phyloP scores from a whole-genome alignment of 2,888 invertebrate species.

The Aelia acuminata region DNA sequence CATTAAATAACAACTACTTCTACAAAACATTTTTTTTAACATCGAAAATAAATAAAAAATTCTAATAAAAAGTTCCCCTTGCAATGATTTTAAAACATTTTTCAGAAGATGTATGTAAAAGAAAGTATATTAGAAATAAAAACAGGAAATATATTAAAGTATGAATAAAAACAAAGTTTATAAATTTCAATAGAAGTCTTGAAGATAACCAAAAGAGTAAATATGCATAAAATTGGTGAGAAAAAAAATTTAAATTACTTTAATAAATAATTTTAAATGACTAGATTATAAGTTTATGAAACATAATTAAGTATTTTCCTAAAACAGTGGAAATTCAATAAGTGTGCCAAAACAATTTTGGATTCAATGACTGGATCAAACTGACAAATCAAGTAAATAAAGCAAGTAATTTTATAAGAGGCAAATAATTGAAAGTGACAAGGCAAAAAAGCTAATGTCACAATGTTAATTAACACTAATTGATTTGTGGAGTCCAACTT shows the following conservation, averaged over 20 bases:
- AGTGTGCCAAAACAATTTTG: neutral
- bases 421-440: neutral
- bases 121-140: neutral
- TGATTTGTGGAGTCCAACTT: neutral
- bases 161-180: neutral
- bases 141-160: neutral
- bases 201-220: neutral
- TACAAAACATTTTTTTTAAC: neutral
- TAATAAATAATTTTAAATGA: neutral
- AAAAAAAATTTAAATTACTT: neutral
- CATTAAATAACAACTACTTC: neutral
- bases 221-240: neutral
- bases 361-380: neutral
- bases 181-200: neutral
- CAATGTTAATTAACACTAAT: neutral
- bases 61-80: neutral
- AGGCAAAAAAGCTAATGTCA: neutral
- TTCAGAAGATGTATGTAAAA: neutral
- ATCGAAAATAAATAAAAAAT: neutral
- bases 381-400: neutral
- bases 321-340: conserved; percentile 35
- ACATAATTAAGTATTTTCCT: neutral
- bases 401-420: neutral
- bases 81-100: neutral
- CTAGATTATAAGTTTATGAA: neutral